Percentiles rank a stretch among this genome's conserved stretches.
Evolutionary conservation across 2,113 vertebrate species (phyloP).

Genomic region (Callipepla squamata): DNA sequence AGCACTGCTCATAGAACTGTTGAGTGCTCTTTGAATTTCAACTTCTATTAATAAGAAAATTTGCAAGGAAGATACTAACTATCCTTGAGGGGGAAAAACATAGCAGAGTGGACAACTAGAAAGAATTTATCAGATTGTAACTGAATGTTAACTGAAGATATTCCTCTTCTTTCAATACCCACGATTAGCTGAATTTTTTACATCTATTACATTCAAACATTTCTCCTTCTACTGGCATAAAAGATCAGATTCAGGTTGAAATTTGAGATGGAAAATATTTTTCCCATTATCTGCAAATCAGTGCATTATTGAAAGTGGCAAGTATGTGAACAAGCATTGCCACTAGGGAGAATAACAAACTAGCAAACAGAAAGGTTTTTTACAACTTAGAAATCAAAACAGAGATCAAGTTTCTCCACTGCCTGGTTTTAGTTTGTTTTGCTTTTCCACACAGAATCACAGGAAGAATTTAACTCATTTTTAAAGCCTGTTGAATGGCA

Average conservation of each 20-base stretch:
- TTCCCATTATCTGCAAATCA: slow-evolving; percentile 38
- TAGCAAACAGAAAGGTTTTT: not conserved
- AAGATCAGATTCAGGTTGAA: slow-evolving; percentile 38
- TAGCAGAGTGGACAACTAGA: not conserved
- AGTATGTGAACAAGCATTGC: slow-evolving; percentile 2
- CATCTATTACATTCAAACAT: not conserved
- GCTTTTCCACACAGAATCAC: not conserved
- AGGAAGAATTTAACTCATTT: slow-evolving; percentile 34
- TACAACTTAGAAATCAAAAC: not conserved
- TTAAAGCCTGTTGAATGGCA: not conserved
- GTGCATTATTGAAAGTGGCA: slow-evolving; percentile 22
- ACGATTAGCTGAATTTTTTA: slow-evolving; percentile 23
- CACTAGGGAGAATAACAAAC: slow-evolving; percentile 5
- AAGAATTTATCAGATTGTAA: not conserved
- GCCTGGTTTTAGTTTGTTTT: slow-evolving; percentile 3
- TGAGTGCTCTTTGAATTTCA: not conserved
- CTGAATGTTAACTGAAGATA: slow-evolving; percentile 6
- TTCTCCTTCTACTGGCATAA: not conserved
- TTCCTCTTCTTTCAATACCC: slow-evolving; percentile 2
- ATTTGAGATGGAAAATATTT: slow-evolving; percentile 49
- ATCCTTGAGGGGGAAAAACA: not conserved
- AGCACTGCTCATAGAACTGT: not conserved
- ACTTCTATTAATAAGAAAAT: not conserved
- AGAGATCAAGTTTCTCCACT: slow-evolving; percentile 1
- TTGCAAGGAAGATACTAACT: not conserved